These are phyloP conservation scores for Cyanoliseus patagonus DNA, from an alignment of 2,113 vertebrate species.

Conservation along the genomic window DNA sequence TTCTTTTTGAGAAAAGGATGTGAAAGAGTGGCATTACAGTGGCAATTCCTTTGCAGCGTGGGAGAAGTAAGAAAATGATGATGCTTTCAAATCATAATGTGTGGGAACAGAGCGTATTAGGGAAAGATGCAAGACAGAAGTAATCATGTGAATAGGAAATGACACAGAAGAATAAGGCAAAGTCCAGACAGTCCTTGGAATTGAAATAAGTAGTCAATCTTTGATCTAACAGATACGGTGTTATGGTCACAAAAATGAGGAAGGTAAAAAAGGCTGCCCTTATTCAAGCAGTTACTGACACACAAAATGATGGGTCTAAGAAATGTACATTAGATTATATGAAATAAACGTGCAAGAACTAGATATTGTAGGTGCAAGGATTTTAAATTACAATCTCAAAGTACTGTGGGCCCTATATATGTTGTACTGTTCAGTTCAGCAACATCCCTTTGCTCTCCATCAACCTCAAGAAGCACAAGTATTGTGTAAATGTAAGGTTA, in stretches of 20 bases:
- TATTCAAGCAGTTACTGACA: background rate
- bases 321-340: background rate
- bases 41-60: background rate
- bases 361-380: background rate
- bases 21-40: background rate
- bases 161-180: background rate
- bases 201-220: background rate
- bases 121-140: background rate
- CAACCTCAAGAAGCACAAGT: background rate
- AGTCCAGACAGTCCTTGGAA: background rate
- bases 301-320: background rate
- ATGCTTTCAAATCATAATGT: background rate
- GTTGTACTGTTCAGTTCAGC: background rate
- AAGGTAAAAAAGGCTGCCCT: background rate
- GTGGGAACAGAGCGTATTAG: background rate
- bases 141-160: background rate
- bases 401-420: background rate
- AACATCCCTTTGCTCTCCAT: background rate
- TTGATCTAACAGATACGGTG: background rate
- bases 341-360: background rate
- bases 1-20: background rate
- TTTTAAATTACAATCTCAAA: background rate
- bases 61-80: background rate
- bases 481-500: background rate
- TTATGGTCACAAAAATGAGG: background rate